These are phyloP conservation scores for Sogatella furcifera DNA, from an alignment of 1,140 invertebrate species.

Conservation along the genomic window DNA sequence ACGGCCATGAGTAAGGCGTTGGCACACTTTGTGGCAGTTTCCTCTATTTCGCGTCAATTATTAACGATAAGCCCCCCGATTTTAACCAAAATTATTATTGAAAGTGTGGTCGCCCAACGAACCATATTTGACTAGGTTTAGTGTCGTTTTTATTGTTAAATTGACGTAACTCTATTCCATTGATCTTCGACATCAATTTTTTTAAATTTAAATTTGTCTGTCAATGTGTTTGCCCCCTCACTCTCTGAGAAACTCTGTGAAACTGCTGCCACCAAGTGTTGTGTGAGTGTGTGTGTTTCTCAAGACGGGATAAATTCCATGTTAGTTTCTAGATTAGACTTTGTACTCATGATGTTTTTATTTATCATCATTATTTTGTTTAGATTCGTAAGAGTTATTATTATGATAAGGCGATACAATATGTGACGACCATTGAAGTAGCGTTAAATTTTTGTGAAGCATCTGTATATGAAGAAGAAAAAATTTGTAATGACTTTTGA, in stretches of 20 bases:
- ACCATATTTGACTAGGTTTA: neutral
- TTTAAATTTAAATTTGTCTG: neutral
- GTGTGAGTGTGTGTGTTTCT: neutral
- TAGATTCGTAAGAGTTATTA: no score
- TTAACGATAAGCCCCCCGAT: conserved; percentile 13
- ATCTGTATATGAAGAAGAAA: neutral
- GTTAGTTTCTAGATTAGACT: conserved; percentile 14
- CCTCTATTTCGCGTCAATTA: conserved; percentile 13
- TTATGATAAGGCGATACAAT: neutral
- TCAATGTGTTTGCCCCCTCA: neutral
- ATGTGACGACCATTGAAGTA: neutral
- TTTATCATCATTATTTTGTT: neutral
- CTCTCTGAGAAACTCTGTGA: neutral
- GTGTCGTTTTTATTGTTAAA: neutral
- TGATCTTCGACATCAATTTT: neutral
- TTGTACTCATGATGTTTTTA: conserved; percentile 5
- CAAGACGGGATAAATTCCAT: conserved; percentile 13
- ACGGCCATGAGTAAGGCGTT: neutral
- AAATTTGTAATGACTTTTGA: neutral
- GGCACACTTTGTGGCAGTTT: conserved; percentile 12
- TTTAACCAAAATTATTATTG: conserved; percentile 1
- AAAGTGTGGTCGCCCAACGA: no score
- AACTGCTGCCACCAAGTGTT: neutral
- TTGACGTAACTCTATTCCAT: neutral
- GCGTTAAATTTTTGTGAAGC: conserved; percentile 1